A percentile compares a stretch with the other conserved stretches of the same genome.
Evolutionary conservation across 2,888 invertebrate species (phyloP).

Genomic region (Zygothrica quintamaculata): DNA sequence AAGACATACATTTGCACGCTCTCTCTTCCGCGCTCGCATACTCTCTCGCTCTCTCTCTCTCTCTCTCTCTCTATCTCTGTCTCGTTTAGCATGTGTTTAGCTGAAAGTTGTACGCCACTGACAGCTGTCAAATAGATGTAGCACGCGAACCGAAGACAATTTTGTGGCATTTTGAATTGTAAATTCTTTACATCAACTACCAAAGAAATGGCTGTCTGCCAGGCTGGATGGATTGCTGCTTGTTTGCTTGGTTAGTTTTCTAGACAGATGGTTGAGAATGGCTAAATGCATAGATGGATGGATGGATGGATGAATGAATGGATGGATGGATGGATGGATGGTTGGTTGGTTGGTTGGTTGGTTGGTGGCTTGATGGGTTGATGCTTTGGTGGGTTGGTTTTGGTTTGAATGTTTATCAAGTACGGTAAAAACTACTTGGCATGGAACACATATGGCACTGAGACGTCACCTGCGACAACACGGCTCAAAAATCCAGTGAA

Average conservation of each 20-base stretch:
- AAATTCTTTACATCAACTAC: slow-evolving; percentile 64
- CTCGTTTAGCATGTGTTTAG: neutral
- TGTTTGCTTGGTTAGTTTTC: slow-evolving; percentile 4
- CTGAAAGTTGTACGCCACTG: slow-evolving; percentile 55
- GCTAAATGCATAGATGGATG: slow-evolving; percentile 19
- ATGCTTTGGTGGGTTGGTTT: too few species aligned
- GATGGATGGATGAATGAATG: slow-evolving; percentile 36
- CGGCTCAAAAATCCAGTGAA: slow-evolving; percentile 38
- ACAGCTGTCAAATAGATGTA: slow-evolving; percentile 75
- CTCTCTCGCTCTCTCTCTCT: slow-evolving; percentile 4
- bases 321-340: slow-evolving; percentile 22
- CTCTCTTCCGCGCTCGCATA: too few species aligned
- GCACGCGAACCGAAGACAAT: slow-evolving; percentile 69
- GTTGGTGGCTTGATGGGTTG: slow-evolving; percentile 20
- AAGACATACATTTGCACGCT: slow-evolving; percentile 13
- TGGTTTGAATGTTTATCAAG: slow-evolving; percentile 54
- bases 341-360: slow-evolving; percentile 15
- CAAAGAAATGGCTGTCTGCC: slow-evolving; percentile 52
- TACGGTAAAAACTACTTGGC: slow-evolving; percentile 63
- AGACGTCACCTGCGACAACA: slow-evolving; percentile 70
- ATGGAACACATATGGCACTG: slow-evolving; percentile 60
- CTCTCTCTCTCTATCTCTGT: slow-evolving; percentile 4
- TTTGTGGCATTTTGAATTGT: slow-evolving; percentile 76
- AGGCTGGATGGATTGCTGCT: slow-evolving; percentile 19
- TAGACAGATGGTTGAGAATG: slow-evolving; percentile 13